Conservation (phyloP, 2,888 invertebrate genomes). For the Enchytraeus crypticus region DNA sequence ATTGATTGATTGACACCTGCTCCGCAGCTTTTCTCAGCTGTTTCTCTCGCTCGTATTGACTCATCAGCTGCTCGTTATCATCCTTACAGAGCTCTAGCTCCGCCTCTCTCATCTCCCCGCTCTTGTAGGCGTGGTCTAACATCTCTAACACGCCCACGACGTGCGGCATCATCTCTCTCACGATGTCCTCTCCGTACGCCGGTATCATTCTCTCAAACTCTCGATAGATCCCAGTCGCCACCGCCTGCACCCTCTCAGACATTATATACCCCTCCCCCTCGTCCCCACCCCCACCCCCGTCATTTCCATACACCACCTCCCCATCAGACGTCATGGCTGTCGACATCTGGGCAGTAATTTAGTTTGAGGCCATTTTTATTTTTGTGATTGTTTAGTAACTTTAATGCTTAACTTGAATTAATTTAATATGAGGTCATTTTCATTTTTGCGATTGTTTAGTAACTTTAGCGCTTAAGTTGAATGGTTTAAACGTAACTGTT, state of each 20-base stretch:
- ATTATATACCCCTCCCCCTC: slow-evolving; percentile 83
- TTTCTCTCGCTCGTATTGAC: slow-evolving; percentile 97
- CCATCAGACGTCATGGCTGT: neutral
- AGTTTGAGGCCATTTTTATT: too few species aligned
- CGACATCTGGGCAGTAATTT: too few species aligned
- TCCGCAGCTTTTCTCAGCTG: slow-evolving; percentile 77
- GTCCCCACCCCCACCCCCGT: neutral
- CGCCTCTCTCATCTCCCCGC: slow-evolving; percentile 95
- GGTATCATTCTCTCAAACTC: slow-evolving; percentile 98
- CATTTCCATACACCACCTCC: neutral
- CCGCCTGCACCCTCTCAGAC: slow-evolving; percentile 95
- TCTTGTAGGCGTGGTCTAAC: slow-evolving; percentile 75
- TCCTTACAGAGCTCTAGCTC: slow-evolving; percentile 91
- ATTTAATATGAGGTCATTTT: too few species aligned
- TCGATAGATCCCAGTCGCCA: slow-evolving; percentile 95
- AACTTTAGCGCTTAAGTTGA: too few species aligned
- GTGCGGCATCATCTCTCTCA: slow-evolving; percentile 92
- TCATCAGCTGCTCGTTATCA: slow-evolving; percentile 96
- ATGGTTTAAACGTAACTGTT: too few species aligned
- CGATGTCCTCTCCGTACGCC: slow-evolving; percentile 94
- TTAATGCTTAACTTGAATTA: too few species aligned
- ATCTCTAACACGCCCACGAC: slow-evolving; percentile 95
- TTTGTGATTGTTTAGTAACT: too few species aligned
- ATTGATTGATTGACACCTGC: too few species aligned
- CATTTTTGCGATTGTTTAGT: too few species aligned